Evolutionary conservation across 2,888 invertebrate species (phyloP).

Genomic region (Acrocera orbiculus): DNA sequence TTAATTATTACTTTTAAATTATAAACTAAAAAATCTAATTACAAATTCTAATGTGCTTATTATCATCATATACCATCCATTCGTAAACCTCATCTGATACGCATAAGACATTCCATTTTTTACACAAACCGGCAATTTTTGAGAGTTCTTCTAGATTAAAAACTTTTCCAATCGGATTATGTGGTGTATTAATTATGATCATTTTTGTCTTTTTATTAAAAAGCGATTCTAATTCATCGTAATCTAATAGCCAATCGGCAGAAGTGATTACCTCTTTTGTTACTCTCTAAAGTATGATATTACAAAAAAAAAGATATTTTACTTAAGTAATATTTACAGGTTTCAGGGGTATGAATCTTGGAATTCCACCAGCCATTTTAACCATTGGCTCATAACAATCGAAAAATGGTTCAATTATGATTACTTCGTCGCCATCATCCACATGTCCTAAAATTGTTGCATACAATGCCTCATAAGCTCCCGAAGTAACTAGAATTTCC

Average conservation of each 20-base stretch:
- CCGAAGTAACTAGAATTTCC: constrained; percentile 76
- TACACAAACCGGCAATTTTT: constrained; percentile 71
- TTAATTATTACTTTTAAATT: neutral
- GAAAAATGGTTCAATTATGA: constrained; percentile 95
- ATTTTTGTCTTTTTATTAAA: constrained; percentile 85
- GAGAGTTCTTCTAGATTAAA: constrained; percentile 42
- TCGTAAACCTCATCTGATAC: constrained; percentile 97
- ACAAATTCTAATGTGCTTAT: constrained; percentile 83
- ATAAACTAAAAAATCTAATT: constrained; percentile 1
- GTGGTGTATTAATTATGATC: constrained; percentile 91
- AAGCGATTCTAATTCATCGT: constrained; percentile 53
- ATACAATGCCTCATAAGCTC: constrained; percentile 91
- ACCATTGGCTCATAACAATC: constrained; percentile 98
- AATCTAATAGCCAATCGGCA: constrained; percentile 79
- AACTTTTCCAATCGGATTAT: constrained; percentile 94
- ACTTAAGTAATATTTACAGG: constrained; percentile 38
- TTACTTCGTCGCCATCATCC: constrained; percentile 75
- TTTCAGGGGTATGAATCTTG: constrained; percentile 72
- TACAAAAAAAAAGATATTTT: neutral
- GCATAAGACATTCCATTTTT: constrained; percentile 80
- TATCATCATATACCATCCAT: constrained; percentile 78
- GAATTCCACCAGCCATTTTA: constrained; percentile 65
- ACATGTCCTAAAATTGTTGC: constrained; percentile 71
- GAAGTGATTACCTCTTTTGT: constrained; percentile 33
- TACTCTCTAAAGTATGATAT: neutral